Base-by-base conservation (phyloP, 1,140 invertebrate species). In the Druon quercuslanigerum region DNA sequence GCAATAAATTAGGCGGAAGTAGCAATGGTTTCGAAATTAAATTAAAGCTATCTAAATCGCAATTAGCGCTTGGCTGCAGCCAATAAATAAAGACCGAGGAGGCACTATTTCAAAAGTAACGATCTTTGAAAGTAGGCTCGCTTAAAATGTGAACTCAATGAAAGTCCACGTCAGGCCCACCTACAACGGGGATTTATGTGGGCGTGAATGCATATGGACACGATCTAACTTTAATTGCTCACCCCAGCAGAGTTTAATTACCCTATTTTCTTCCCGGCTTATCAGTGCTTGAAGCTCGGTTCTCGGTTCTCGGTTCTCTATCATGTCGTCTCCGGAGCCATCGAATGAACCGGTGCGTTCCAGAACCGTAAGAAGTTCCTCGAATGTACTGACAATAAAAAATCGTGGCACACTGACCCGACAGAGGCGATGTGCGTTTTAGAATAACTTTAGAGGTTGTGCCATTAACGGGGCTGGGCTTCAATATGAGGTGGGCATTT, bases 401-500 rank as follows among this genome's bases (percentile, higher is more conserved):
- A 71, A 73, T 71, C 20, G 8, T 83, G 81, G 75, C 81, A 80
- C 81, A 83, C 79, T 83, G 79, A 83, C 82, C 82, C 74, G 71
- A 77, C n/a, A 79, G 79, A 83, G 79, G 79, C 74, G 71, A 77
- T 13, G 56, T 73, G 74, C 76, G 78, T 79, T 81, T 80, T 83
- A 80, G 82, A 80, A 83, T 83, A 80, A 79, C 77, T 83, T 83
- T 80, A 80, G 79, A 75, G 80, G 81, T 79, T 57, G 71, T 71
- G 75, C 40, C 51, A 74, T 78, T 79, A 83, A 79, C 79, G 81
- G 75, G 80, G 83, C 60, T 75, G 79, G 56, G 54, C 74, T 73
- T 77, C 74, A 76, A 79, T 84, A 81, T 82, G 83, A 82, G 83
- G 78, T 72, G 74, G 74, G 80, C 79, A 81, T 83, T 83, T 79